phyloP scores from a whole-genome alignment of 2,113 vertebrate genomes.

The Mormyrus lacerda region DNA sequence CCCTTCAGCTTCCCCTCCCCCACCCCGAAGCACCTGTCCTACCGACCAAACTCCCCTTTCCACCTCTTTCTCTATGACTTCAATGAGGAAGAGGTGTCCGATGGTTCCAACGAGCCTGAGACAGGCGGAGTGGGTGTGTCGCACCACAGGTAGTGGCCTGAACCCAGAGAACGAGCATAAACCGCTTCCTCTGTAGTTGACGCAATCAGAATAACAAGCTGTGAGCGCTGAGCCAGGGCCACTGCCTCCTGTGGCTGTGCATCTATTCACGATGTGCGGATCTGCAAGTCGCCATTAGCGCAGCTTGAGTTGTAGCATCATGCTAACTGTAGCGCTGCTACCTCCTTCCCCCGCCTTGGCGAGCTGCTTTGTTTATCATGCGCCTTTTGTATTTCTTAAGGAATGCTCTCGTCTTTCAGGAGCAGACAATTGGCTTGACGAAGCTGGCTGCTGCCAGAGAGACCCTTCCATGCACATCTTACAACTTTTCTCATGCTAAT shows the following conservation, averaged over 20 bases:
- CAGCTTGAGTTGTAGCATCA: not conserved
- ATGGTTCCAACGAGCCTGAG: slow-evolving; percentile 36
- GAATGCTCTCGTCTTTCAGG: slow-evolving; percentile 26
- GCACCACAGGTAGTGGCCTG: slow-evolving; percentile 61
- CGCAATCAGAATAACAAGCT: not conserved
- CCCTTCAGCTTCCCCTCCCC: slow-evolving; percentile 50
- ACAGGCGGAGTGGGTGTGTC: slow-evolving; percentile 58
- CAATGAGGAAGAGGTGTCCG: slow-evolving; percentile 57
- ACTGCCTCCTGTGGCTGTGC: not conserved
- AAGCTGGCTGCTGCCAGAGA: slow-evolving; percentile 30
- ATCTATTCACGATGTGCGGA: not conserved
- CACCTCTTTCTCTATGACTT: slow-evolving; percentile 90
- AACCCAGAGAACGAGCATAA: slow-evolving; percentile 8
- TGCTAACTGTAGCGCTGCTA: not conserved
- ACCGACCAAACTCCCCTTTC: slow-evolving; percentile 81
- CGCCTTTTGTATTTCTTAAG: slow-evolving; percentile 29
- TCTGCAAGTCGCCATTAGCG: not conserved
- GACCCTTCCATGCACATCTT: slow-evolving; percentile 24
- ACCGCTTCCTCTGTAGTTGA: not conserved
- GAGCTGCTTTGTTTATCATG: not conserved
- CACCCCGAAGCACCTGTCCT: slow-evolving; percentile 67
- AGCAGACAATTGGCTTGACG: slow-evolving; percentile 18
- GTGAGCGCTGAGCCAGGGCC: not conserved
- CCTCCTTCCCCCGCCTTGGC: not conserved
- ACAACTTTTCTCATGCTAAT: slow-evolving; percentile 40